Conservation (phyloP, 2,888 invertebrate genomes). For the Lamellibrachia satsuma region DNA sequence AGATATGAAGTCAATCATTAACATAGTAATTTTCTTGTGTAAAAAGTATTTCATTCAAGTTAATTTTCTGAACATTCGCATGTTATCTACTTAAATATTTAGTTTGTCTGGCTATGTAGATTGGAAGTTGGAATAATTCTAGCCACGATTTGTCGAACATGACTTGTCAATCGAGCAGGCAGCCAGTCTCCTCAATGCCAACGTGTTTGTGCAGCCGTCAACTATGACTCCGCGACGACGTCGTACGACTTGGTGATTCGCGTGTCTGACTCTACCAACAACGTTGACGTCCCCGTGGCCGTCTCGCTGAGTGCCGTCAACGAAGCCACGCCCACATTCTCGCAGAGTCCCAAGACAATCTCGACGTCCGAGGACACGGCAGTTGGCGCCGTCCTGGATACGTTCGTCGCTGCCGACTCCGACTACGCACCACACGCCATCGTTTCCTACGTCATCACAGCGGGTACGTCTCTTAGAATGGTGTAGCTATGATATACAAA, state of each 20-base stretch:
- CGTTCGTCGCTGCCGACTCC: conserved; percentile 21
- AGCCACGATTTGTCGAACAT: too few species aligned
- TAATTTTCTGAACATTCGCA: too few species aligned
- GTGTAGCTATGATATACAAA: not conserved
- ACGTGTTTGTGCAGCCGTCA: conserved; percentile 40
- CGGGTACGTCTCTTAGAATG: not conserved
- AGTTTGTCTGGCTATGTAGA: too few species aligned
- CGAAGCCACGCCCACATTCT: conserved; percentile 42
- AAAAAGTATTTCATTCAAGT: too few species aligned
- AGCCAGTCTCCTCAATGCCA: not conserved
- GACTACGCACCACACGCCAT: conserved; percentile 26
- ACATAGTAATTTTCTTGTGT: too few species aligned
- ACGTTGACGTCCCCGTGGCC: conserved; percentile 35
- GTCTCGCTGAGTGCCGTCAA: conserved; percentile 42
- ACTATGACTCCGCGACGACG: conserved; percentile 49
- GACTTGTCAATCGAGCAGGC: too few species aligned
- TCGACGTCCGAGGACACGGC: not conserved
- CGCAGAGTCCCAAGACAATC: conserved; percentile 20
- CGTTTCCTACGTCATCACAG: conserved; percentile 18
- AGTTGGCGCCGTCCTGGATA: conserved; percentile 24
- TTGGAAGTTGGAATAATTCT: too few species aligned
- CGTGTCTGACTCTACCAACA: conserved; percentile 41
- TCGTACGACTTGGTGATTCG: conserved; percentile 40
- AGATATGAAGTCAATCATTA: too few species aligned
- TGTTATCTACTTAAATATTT: too few species aligned